phyloP scores from a whole-genome alignment of 2,888 invertebrate genomes.

The Linnaemya tessellans region DNA sequence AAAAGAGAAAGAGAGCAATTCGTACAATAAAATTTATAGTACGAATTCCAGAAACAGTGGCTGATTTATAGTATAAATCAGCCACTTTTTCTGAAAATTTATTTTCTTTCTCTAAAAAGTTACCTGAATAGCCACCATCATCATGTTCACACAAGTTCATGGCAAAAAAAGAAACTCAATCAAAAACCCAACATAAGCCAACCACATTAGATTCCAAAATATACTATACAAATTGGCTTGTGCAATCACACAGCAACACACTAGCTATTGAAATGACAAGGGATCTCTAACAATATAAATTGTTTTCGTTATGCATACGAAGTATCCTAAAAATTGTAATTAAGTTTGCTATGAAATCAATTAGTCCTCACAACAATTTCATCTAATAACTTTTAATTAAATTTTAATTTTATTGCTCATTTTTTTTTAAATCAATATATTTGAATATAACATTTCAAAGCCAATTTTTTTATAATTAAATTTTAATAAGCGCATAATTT shows the following conservation, averaged over 20 bases:
- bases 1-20: no score
- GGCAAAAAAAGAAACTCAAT: no score
- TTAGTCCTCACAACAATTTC: not conserved
- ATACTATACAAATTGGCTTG: no score
- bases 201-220: no score
- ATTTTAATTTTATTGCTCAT: not conserved
- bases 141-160: no score
- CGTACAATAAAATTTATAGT: no score
- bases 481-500: slow-evolving; percentile 34
- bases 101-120: no score
- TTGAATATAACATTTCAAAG: slow-evolving; percentile 12
- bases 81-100: no score
- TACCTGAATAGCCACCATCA: no score
- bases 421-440: not conserved
- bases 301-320: not conserved
- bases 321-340: not conserved
- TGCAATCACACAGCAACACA: not conserved
- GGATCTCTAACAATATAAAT: not conserved
- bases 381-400: slow-evolving; percentile 21
- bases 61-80: no score
- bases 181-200: no score
- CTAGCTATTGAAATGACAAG: not conserved
- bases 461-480: slow-evolving; percentile 18
- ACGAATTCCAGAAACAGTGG: no score
- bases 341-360: not conserved